phyloP scores from a whole-genome alignment of 2,113 vertebrate genomes.

The Microcebus lehilahytsara region DNA sequence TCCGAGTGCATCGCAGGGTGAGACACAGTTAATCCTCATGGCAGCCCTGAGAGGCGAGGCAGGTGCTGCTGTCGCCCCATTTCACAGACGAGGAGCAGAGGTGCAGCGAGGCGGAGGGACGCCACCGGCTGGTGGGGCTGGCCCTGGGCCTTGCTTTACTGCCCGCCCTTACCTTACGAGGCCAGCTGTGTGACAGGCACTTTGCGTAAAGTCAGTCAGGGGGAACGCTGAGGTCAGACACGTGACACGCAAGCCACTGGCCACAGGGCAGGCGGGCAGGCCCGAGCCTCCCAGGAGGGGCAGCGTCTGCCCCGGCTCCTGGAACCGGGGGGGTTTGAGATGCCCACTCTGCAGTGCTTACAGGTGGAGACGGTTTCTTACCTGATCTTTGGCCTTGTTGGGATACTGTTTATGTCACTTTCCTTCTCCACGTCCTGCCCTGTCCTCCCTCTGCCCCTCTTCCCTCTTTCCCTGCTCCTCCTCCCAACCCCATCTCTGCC shows the following conservation, averaged over 20 bases:
- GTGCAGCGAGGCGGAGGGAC: too few relatives aligned
- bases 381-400: too few relatives aligned
- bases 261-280: background rate
- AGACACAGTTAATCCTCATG: rapidly evolving
- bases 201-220: background rate
- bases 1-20: background rate
- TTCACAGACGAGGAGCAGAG: background rate
- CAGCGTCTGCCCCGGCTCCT: background rate
- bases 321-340: background rate
- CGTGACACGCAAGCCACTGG: rapidly evolving
- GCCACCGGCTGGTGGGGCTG: too few relatives aligned
- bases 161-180: background rate
- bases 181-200: background rate
- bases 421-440: background rate
- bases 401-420: rapidly evolving
- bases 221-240: background rate
- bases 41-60: background rate
- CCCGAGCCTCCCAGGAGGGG: background rate
- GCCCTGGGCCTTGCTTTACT: background rate
- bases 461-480: too few relatives aligned
- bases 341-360: rapidly evolving
- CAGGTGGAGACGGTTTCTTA: rapidly evolving
- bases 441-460: background rate
- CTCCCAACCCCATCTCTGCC: rapidly evolving
- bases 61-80: rapidly evolving